A percentile compares a stretch with the other conserved stretches of the same genome.
phyloP scores from a whole-genome alignment of 2,888 invertebrate genomes.

The Tridacna gigas region DNA sequence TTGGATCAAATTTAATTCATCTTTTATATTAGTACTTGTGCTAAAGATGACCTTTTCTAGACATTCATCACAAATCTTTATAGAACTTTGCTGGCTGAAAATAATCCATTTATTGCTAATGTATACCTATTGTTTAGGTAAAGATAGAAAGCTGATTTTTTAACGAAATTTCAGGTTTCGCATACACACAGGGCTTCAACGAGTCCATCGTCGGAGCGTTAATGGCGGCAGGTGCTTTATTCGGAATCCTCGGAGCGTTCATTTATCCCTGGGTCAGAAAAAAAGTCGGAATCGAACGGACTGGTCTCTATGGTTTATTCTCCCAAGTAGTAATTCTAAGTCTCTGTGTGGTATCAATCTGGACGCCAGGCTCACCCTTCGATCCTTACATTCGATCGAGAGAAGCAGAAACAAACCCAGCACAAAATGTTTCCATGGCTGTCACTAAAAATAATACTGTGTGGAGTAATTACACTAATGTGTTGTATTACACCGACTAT shows the following conservation, averaged over 20 bases:
- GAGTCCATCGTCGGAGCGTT: constrained; percentile 85
- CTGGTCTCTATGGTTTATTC: constrained; percentile 82
- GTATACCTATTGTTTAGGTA: too few species aligned
- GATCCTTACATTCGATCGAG: constrained; percentile 65
- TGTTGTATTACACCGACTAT: not conserved
- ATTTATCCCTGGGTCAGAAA: constrained; percentile 85
- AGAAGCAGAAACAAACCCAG: not conserved
- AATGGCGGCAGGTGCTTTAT: constrained; percentile 85
- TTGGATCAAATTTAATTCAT: too few species aligned
- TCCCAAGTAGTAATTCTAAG: constrained; percentile 81
- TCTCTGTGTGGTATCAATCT: constrained; percentile 85
- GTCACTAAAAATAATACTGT: not conserved
- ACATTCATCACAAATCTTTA: too few species aligned
- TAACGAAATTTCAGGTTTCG: constrained; percentile 80
- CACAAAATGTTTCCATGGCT: not conserved
- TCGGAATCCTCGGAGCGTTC: constrained; percentile 86
- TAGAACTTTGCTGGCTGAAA: too few species aligned
- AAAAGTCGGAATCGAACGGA: constrained; percentile 80
- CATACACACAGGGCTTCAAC: constrained; percentile 85
- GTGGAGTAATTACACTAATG: not conserved
- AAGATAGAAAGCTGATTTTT: too few species aligned
- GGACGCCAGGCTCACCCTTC: constrained; percentile 86
- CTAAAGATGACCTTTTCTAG: too few species aligned
- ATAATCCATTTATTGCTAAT: too few species aligned
- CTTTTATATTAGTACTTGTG: too few species aligned